phyloP scores from a whole-genome alignment of 1,140 invertebrate species.

The Cylas formicarius region DNA sequence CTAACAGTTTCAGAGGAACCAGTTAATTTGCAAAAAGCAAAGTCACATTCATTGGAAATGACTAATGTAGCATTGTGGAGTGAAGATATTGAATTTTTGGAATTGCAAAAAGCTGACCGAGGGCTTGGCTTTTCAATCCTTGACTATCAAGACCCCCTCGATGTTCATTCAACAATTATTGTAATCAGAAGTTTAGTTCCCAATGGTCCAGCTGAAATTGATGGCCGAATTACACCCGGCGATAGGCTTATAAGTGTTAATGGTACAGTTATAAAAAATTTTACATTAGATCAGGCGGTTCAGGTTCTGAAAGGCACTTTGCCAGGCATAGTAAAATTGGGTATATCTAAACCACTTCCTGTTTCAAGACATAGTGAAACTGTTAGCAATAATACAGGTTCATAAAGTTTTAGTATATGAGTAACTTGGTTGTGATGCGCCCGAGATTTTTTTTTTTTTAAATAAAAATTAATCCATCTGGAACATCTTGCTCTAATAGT shows the following conservation, averaged over 20 bases:
- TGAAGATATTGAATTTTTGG: constrained; percentile 77
- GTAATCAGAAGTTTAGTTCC: constrained; percentile 90
- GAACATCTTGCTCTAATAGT: no score
- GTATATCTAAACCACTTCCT: constrained; percentile 77
- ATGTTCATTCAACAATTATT: constrained; percentile 84
- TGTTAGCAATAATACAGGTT: constrained; percentile 22
- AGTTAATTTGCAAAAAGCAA: constrained; percentile 59
- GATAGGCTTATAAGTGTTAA: constrained; percentile 50
- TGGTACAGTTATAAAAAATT: constrained; percentile 70
- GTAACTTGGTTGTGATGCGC: no score
- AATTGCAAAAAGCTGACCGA: constrained; percentile 79
- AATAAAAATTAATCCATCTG: no score
- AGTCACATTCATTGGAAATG: constrained; percentile 86
- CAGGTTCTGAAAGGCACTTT: constrained; percentile 81
- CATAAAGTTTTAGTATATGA: no score
- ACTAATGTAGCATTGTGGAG: constrained; percentile 89
- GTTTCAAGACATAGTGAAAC: constrained; percentile 23
- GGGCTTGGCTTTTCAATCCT: constrained; percentile 92
- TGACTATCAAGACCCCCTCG: constrained; percentile 88
- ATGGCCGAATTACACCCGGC: constrained; percentile 84
- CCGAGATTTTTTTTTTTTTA: no score
- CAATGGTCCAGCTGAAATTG: constrained; percentile 80
- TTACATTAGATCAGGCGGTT: constrained; percentile 83
- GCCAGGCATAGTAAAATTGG: constrained; percentile 73
- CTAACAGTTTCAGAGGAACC: constrained; percentile 40